These are phyloP conservation scores for Atrina japonica DNA, from an alignment of 2,888 invertebrate species.

Conservation along the genomic window DNA sequence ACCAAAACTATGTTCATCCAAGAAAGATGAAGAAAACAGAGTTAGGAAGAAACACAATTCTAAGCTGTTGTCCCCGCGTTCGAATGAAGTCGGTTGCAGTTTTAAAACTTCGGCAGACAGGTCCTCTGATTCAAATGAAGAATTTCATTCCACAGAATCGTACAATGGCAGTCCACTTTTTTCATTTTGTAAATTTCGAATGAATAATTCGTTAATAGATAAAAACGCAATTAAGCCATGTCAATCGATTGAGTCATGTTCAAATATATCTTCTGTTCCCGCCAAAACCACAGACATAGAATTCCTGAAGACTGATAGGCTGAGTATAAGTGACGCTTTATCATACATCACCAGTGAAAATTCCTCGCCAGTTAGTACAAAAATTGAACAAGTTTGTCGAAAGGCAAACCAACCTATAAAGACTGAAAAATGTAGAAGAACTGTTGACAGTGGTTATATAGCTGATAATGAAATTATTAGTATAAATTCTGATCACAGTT, in stretches of 20 bases:
- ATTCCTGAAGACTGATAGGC: not conserved
- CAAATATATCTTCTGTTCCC: not conserved
- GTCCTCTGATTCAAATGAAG: constrained; percentile 13
- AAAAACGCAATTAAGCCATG: too few relatives aligned
- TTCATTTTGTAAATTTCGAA: constrained; percentile 2
- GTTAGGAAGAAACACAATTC: not conserved
- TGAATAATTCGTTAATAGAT: too few relatives aligned
- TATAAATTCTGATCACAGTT: constrained; percentile 9
- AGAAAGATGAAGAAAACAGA: not conserved
- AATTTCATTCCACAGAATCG: not conserved
- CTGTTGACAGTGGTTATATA: constrained; percentile 18
- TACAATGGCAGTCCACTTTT: constrained; percentile 1
- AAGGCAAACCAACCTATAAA: not conserved
- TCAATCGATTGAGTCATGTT: too few relatives aligned
- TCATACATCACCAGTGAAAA: constrained; percentile 3
- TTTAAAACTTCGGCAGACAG: not conserved
- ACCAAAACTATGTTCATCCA: not conserved
- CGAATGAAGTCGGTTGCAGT: too few relatives aligned
- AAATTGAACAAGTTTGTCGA: not conserved
- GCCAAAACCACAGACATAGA: not conserved
- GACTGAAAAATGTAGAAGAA: not conserved
- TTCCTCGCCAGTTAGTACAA: not conserved
- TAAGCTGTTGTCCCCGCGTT: too few relatives aligned
- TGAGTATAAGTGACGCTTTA: constrained; percentile 6
- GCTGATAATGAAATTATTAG: constrained; percentile 25